A percentile compares a stretch with the other conserved stretches of the same genome.
Conservation (phyloP, 2,888 invertebrate genomes). For the Dynastes maya region DNA sequence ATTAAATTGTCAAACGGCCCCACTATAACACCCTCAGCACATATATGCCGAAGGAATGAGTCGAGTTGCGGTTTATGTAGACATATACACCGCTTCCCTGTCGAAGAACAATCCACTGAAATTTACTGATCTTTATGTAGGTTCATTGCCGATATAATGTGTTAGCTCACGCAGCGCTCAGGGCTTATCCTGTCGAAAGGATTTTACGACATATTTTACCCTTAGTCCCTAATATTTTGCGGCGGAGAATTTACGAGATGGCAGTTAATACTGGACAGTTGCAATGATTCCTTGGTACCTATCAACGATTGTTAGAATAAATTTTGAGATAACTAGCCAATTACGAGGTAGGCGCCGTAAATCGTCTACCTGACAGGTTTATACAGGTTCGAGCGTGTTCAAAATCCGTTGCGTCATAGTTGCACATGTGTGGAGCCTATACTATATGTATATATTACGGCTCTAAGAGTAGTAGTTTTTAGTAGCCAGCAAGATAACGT, state of each 20-base stretch:
- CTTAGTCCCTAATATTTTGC: not conserved
- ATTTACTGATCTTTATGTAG: constrained; percentile 19
- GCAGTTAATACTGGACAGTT: not conserved
- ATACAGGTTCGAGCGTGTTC: no score
- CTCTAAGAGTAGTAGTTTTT: no score
- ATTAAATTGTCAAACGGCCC: not conserved
- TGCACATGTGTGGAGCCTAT: no score
- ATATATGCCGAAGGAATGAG: not conserved
- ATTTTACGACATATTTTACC: constrained; percentile 10
- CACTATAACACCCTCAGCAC: not conserved
- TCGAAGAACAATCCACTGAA: constrained; percentile 24
- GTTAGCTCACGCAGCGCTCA: constrained; percentile 6
- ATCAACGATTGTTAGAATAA: no score
- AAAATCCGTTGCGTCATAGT: no score
- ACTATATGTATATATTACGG: no score
- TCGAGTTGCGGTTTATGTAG: constrained; percentile 1
- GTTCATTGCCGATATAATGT: constrained; percentile 23
- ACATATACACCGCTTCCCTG: not conserved
- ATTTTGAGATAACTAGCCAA: no score
- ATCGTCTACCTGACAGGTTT: no score
- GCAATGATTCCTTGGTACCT: not conserved
- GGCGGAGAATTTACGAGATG: not conserved
- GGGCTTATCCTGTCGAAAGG: not conserved
- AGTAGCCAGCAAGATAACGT: no score
- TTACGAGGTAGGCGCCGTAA: no score